Conservation (phyloP, 2,113 vertebrate genomes). For the Entelurus aequoreus region DNA sequence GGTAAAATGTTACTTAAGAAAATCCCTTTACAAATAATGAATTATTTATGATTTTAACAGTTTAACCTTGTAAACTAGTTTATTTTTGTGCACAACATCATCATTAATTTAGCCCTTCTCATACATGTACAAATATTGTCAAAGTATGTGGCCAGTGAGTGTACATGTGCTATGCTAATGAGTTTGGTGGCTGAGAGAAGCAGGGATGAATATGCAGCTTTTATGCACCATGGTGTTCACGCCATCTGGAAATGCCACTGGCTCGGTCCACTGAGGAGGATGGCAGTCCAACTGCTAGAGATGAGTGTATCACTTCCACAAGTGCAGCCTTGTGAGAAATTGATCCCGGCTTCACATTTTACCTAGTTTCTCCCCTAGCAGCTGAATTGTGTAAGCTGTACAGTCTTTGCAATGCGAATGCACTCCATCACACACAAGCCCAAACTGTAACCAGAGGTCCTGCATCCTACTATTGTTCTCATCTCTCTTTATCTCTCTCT, state of each 20-base stretch:
- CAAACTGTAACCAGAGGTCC: conserved; percentile 10
- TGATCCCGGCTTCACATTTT: conserved; percentile 24
- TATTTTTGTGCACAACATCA: no score
- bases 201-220: conserved; percentile 15
- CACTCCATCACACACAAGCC: neutral
- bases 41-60: no score
- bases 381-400: conserved; percentile 16
- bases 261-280: conserved; percentile 15
- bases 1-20: no score
- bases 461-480: neutral
- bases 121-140: no score
- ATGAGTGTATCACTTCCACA: conserved; percentile 16
- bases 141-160: neutral
- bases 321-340: conserved; percentile 11
- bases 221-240: conserved; percentile 17
- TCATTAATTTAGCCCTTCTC: no score
- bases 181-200: conserved; percentile 21
- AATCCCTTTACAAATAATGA: no score
- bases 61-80: no score
- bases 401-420: neutral
- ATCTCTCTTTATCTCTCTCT: neutral
- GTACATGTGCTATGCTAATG: conserved; percentile 8
- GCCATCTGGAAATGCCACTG: conserved; percentile 18
- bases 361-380: conserved; percentile 6
- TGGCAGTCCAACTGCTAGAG: conserved; percentile 14